A percentile compares a stretch with the other conserved stretches of the same genome.
These are phyloP conservation scores for Apaloderma vittatum DNA, from an alignment of 2,113 vertebrate species.

Conservation along the genomic window DNA sequence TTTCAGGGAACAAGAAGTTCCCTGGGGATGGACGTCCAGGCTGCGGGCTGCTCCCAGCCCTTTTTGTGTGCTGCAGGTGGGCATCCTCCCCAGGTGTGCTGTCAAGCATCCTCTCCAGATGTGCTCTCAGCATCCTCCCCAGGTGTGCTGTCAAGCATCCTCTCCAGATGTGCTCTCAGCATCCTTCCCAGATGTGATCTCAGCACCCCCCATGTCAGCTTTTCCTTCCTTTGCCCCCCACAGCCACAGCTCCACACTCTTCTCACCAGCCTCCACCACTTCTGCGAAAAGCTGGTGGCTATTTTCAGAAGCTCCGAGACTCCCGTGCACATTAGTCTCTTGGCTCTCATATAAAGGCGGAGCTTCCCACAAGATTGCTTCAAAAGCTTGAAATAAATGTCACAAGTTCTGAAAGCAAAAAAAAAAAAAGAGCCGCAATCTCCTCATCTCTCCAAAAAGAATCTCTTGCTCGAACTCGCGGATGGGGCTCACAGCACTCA, in stretches of 20 bases:
- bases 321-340: neutral
- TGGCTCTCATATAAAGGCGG: neutral
- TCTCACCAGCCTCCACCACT: rapidly evolving
- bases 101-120: neutral
- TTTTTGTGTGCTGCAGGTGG: neutral
- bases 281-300: neutral
- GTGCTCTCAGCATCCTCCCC: neutral
- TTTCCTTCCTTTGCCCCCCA: neutral
- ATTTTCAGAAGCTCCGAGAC: neutral
- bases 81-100: neutral
- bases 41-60: neutral
- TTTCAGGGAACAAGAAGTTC: neutral
- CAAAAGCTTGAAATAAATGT: neutral
- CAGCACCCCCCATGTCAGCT: neutral
- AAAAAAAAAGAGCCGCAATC: neutral
- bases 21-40: neutral
- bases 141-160: neutral
- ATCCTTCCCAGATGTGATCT: neutral
- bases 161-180: neutral
- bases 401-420: neutral
- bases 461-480: neutral
- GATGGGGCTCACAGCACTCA: rapidly evolving
- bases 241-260: neutral
- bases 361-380: neutral
- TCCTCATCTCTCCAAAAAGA: neutral